phyloP scores from a whole-genome alignment of 35 echinoderm and acorn worm genomes.

The Chiridota heheva region DNA sequence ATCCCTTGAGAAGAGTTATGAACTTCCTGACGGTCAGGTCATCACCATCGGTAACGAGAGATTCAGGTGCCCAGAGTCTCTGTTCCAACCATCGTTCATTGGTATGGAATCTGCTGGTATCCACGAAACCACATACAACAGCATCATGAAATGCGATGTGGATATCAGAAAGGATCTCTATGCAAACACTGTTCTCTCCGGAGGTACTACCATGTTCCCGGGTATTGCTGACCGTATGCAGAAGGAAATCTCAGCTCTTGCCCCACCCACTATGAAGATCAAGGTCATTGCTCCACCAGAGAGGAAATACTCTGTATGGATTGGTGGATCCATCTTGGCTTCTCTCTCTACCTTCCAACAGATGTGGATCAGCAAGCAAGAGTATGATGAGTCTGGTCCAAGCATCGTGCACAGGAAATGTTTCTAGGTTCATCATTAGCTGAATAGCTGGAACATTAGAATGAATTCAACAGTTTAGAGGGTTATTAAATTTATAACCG shows the following conservation, averaged over 20 bases:
- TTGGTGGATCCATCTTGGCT: slow-evolving; percentile 75
- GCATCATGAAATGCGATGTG: slow-evolving; percentile 59
- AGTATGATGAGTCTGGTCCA: slow-evolving; percentile 67
- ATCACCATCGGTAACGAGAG: slow-evolving; percentile 87
- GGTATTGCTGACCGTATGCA: slow-evolving; percentile 66
- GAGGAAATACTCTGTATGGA: slow-evolving; percentile 79
- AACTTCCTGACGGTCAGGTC: slow-evolving; percentile 79
- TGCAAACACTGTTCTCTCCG: slow-evolving; percentile 47
- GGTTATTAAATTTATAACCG: too few species aligned
- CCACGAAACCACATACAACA: slow-evolving; percentile 83
- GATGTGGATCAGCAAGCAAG: slow-evolving; percentile 77
- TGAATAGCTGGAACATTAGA: too few species aligned
- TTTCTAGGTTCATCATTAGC: too few species aligned
- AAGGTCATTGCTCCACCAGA: slow-evolving; percentile 64
- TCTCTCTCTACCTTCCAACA: slow-evolving; percentile 60
- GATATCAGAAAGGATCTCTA: slow-evolving; percentile 61
- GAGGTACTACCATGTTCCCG: slow-evolving; percentile 70
- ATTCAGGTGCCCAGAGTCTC: slow-evolving; percentile 65
- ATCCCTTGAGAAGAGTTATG: slow-evolving; percentile 70
- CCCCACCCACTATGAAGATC: slow-evolving; percentile 67
- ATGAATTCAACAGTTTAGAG: too few species aligned
- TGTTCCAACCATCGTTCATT: slow-evolving; percentile 70
- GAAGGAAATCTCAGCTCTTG: slow-evolving; percentile 56
- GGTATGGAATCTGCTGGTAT: slow-evolving; percentile 70
- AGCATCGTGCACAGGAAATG: slow-evolving; percentile 67